Conservation (phyloP, 2,797 vertebrate genomes). For the Myotis findleyi region DNA sequence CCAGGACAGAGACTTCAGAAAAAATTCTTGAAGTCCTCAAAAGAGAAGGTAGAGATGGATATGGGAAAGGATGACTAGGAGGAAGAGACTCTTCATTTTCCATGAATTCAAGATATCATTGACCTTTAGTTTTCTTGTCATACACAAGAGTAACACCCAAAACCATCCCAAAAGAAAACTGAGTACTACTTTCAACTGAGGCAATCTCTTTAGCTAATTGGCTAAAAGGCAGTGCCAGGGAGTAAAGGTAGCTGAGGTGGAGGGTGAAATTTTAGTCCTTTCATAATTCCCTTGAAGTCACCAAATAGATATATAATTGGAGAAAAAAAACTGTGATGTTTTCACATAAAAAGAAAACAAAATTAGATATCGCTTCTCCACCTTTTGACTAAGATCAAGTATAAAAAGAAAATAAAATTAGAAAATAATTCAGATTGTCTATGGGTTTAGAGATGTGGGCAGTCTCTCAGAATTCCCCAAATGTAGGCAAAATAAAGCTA, state of each 20-base stretch:
- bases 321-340: neutral
- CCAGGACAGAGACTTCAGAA: neutral
- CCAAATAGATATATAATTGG: neutral
- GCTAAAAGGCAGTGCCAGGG: neutral
- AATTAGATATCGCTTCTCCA: neutral
- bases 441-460: neutral
- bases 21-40: neutral
- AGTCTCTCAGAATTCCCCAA: neutral
- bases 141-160: neutral
- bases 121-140: neutral
- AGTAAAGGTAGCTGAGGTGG: neutral
- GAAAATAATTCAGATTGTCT: neutral
- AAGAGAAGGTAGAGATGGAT: neutral
- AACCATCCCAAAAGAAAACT: neutral
- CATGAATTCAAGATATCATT: neutral
- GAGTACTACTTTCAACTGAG: neutral
- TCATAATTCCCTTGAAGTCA: neutral
- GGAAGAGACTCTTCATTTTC: neutral
- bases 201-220: neutral
- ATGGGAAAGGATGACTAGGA: neutral
- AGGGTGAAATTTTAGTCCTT: neutral
- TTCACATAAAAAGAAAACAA: neutral
- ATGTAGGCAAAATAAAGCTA: neutral
- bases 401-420: constrained; percentile 5
- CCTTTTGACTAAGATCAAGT: neutral